Percentiles rank a stretch among this genome's conserved stretches.
Evolutionary conservation across 2,888 invertebrate species (phyloP).

Genomic region (Chymomyza procnemis): DNA sequence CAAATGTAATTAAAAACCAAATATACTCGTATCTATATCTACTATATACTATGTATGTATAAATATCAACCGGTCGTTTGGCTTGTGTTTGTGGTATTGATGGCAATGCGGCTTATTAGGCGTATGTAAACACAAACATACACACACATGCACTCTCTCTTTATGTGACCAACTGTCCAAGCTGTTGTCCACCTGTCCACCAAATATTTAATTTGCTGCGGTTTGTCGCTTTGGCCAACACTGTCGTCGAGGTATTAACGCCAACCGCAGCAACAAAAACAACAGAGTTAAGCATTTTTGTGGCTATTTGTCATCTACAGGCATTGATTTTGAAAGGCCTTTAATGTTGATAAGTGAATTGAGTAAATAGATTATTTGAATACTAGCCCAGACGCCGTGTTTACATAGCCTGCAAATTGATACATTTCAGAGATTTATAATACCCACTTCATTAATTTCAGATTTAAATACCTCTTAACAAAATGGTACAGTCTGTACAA

Average conservation of each 20-base stretch:
- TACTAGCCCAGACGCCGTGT: not conserved
- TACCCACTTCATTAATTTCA: too few relatives aligned
- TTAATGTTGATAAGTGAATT: not conserved
- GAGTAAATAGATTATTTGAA: not conserved
- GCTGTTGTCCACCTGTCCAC: not conserved
- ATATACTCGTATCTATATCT: not conserved
- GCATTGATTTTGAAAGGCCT: constrained; percentile 44
- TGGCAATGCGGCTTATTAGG: not conserved
- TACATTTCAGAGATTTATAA: too few relatives aligned
- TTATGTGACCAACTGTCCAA: not conserved
- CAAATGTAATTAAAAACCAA: not conserved
- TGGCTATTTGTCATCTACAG: constrained; percentile 23
- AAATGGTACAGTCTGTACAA: too few relatives aligned
- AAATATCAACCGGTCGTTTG: not conserved
- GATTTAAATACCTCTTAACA: too few relatives aligned
- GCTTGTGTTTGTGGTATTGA: not conserved
- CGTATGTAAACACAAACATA: not conserved
- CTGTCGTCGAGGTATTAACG: not conserved
- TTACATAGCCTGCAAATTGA: too few relatives aligned
- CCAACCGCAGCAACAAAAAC: constrained; percentile 1
- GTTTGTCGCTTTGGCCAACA: constrained; percentile 11
- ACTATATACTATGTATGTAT: not conserved
- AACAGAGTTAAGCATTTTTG: constrained; percentile 28
- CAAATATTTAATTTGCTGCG: constrained; percentile 27
- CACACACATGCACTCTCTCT: not conserved